Evolutionary conservation across 2,797 vertebrate species (phyloP).

Genomic region (Aphelocoma californica): DNA sequence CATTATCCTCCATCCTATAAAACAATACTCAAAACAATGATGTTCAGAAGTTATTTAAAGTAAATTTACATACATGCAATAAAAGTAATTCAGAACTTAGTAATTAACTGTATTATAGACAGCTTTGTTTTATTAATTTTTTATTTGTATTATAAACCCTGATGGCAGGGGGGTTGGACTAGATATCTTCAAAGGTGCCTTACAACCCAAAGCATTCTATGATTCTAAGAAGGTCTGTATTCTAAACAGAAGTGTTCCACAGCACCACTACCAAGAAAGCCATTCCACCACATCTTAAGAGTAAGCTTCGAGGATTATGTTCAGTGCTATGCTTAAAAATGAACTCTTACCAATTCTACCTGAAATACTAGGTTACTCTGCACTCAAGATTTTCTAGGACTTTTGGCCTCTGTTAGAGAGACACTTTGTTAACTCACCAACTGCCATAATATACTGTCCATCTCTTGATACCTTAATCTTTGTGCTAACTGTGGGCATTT

Average conservation of each 20-base stretch:
- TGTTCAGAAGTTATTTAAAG: background rate
- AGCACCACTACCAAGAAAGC: background rate
- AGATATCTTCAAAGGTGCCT: background rate
- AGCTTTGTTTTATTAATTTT: background rate
- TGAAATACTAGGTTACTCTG: background rate
- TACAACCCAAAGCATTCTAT: background rate
- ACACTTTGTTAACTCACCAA: slow-evolving; percentile 78
- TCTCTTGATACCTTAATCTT: slow-evolving; percentile 93
- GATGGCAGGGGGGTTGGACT: fast-evolving
- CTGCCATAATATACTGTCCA: slow-evolving; percentile 93
- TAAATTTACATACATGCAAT: background rate
- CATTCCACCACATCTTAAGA: background rate
- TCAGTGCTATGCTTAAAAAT: background rate
- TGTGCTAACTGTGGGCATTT: slow-evolving; percentile 95
- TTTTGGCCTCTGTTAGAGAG: background rate
- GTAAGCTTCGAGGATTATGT: background rate
- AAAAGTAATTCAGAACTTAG: background rate
- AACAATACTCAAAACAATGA: background rate
- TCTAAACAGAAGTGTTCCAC: background rate
- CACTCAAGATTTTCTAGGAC: background rate
- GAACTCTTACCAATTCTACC: background rate
- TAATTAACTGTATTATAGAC: background rate
- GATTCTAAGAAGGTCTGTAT: background rate
- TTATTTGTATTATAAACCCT: background rate
- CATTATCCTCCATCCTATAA: background rate